These are phyloP conservation scores for Limnodromus scolopaceus DNA, from an alignment of 2,797 vertebrate species.

Conservation along the genomic window DNA sequence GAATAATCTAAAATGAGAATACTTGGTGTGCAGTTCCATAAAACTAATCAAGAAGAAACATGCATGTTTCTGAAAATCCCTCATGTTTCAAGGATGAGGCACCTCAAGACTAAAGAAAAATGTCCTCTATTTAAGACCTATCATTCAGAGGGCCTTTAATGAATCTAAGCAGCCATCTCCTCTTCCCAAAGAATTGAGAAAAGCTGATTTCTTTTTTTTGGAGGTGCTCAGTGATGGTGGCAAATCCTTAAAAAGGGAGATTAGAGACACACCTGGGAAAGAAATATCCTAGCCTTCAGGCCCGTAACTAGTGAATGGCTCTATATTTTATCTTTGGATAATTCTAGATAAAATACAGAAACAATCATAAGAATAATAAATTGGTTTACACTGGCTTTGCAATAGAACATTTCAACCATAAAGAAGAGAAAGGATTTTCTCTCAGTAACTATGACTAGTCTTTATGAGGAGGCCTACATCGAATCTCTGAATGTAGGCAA, in stretches of 20 bases:
- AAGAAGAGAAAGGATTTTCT: not conserved
- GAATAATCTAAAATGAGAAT: not conserved
- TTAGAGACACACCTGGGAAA: not conserved
- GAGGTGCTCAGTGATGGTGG: not conserved
- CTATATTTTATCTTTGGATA: not conserved
- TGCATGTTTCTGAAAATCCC: not conserved
- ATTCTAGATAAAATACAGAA: not conserved
- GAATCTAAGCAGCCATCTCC: not conserved
- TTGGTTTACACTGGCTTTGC: not conserved
- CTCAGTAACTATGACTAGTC: not conserved
- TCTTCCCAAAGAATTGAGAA: not conserved
- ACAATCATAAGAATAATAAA: not conserved
- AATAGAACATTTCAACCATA: not conserved
- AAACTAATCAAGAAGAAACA: not conserved
- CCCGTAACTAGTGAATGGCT: not conserved
- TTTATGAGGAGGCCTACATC: not conserved
- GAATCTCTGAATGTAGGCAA: not conserved
- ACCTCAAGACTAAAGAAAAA: not conserved
- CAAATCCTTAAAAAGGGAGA: not conserved
- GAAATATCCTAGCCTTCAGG: not conserved
- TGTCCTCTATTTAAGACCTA: not conserved
- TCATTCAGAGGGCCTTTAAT: not conserved
- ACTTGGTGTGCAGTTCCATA: not conserved
- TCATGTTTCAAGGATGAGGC: not conserved
- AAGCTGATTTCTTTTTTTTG: not conserved